A percentile compares a stretch with the other conserved stretches of the same genome.
Conservation (phyloP, 2,113 vertebrate genomes). For the Rhipidura dahli region DNA sequence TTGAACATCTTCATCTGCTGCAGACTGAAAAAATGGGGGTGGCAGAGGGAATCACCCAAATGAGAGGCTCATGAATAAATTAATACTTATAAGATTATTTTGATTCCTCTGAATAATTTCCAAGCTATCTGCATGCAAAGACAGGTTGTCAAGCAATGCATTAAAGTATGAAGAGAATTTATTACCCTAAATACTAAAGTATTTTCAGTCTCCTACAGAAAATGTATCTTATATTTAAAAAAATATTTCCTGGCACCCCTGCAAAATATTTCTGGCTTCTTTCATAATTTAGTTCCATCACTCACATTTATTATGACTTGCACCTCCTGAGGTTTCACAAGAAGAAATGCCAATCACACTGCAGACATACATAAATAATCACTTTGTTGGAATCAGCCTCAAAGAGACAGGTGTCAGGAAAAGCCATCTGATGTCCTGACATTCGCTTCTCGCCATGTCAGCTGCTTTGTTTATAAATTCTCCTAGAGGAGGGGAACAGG, state of each 20-base stretch:
- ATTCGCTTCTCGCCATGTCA: not conserved
- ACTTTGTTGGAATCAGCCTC: not conserved
- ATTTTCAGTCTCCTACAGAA: not conserved
- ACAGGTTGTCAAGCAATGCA: not conserved
- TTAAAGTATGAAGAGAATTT: not conserved
- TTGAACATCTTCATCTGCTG: not conserved
- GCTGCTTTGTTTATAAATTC: not conserved
- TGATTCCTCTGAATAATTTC: not conserved
- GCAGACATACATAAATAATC: slow-evolving; percentile 3
- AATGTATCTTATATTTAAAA: not conserved
- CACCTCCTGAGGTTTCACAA: not conserved
- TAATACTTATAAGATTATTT: not conserved
- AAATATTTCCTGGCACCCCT: not conserved
- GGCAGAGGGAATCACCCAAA: not conserved
- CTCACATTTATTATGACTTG: not conserved
- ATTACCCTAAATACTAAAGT: not conserved
- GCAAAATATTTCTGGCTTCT: not conserved
- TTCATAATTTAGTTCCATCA: not conserved
- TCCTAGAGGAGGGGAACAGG: not conserved
- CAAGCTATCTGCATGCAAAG: not conserved
- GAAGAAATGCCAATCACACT: not conserved
- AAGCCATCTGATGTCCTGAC: not conserved
- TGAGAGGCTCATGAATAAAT: not conserved
- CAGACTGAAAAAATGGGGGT: not conserved
- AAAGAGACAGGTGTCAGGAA: not conserved